A percentile compares a stretch with the other conserved stretches of the same genome.
Conservation (phyloP, 2,113 vertebrate genomes). For the human (Homo sapiens) region GRCh38 chr22:27689501-27690000, state of each 20-base stretch:
- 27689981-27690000: background rate
- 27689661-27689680: background rate
- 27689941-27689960: background rate
- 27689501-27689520: conserved; percentile 29
- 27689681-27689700: background rate
- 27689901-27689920: background rate
- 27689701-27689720: background rate
- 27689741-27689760: fast-evolving
- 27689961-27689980: background rate
- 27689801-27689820: background rate
- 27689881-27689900: background rate
- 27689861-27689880: background rate
- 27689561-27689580: conserved; percentile 60
- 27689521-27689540: conserved; percentile 28
- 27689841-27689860: background rate
- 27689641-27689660: background rate
- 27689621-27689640: background rate
- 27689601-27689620: background rate
- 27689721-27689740: background rate
- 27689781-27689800: background rate
- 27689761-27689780: background rate
- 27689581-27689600: conserved; percentile 44
- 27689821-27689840: background rate
- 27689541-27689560: background rate
- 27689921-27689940: background rate